phyloP scores from a whole-genome alignment of 2,113 vertebrate genomes.

The Smithornis capensis region DNA sequence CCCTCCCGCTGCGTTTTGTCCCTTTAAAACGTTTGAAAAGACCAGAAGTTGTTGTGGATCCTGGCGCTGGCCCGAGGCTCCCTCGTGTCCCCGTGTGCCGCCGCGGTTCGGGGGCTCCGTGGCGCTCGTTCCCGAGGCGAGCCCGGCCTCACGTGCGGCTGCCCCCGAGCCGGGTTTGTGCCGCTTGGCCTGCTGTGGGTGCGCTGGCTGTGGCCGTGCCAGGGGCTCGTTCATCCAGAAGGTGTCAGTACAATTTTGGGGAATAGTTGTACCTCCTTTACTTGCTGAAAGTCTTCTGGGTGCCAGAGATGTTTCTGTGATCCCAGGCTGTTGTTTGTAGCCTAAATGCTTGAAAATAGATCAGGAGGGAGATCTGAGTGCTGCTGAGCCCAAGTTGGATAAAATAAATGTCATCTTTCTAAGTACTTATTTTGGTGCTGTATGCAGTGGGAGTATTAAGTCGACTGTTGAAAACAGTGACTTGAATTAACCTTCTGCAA shows the following conservation, averaged over 20 bases:
- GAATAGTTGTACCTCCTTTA: neutral
- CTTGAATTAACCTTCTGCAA: neutral
- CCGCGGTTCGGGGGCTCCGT: too few species aligned
- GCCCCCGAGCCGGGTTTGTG: fast-evolving
- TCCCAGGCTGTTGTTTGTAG: neutral
- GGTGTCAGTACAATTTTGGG: fast-evolving
- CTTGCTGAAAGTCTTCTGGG: neutral
- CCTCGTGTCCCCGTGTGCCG: fast-evolving
- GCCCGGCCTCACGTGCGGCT: too few species aligned
- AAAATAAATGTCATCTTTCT: neutral
- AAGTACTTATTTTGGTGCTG: neutral
- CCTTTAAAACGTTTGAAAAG: neutral
- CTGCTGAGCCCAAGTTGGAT: neutral
- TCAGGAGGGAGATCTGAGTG: neutral
- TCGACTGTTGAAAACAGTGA: neutral
- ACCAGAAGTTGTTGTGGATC: fast-evolving
- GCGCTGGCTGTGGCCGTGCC: fast-evolving
- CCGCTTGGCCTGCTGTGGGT: fast-evolving
- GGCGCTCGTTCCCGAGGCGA: too few species aligned
- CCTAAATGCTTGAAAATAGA: neutral
- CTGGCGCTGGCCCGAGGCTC: fast-evolving
- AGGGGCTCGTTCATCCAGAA: neutral
- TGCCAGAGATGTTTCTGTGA: neutral
- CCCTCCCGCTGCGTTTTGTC: fast-evolving
- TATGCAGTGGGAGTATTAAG: too few species aligned